Evolutionary conservation across 2,113 vertebrate genomes (phyloP).

Genomic region (Dicrurus megarhynchus): DNA sequence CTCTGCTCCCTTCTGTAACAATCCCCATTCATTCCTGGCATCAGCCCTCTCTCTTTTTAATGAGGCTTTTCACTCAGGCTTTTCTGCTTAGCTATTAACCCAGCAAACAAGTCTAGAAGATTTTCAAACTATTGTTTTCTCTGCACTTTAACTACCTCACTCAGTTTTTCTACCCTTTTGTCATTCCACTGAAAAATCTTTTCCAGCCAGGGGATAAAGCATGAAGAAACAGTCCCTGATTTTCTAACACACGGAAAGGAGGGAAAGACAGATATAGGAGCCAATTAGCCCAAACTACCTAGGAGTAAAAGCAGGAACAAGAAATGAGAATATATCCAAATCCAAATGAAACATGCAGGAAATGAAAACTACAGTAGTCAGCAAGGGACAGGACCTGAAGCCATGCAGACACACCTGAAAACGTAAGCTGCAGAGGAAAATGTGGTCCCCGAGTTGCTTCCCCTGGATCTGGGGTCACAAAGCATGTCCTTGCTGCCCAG

Average conservation of each 20-base stretch:
- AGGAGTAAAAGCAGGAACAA: not conserved
- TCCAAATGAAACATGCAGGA: not conserved
- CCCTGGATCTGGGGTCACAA: not conserved
- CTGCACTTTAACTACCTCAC: not conserved
- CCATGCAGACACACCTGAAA: not conserved
- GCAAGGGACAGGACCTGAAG: not conserved
- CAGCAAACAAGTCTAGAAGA: slow-evolving; percentile 25
- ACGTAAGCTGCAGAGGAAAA: fast-evolving
- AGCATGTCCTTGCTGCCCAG: not conserved
- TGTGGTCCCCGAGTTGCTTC: fast-evolving
- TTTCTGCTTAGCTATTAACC: slow-evolving; percentile 44
- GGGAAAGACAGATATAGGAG: not conserved
- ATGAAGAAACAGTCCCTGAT: not conserved
- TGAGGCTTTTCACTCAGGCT: slow-evolving; percentile 36
- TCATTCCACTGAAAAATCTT: slow-evolving; percentile 7
- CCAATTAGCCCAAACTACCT: slow-evolving; percentile 11
- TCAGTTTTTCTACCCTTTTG: slow-evolving; percentile 18
- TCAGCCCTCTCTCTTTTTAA: slow-evolving; percentile 40
- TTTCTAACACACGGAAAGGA: not conserved
- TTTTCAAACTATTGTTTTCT: slow-evolving; percentile 42
- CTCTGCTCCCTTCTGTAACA: not conserved
- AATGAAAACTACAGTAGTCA: not conserved
- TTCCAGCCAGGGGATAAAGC: not conserved
- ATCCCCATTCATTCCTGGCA: not conserved
- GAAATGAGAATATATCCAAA: not conserved